These are phyloP conservation scores for Podiceps cristatus DNA, from an alignment of 2,113 vertebrate species.

Conservation along the genomic window DNA sequence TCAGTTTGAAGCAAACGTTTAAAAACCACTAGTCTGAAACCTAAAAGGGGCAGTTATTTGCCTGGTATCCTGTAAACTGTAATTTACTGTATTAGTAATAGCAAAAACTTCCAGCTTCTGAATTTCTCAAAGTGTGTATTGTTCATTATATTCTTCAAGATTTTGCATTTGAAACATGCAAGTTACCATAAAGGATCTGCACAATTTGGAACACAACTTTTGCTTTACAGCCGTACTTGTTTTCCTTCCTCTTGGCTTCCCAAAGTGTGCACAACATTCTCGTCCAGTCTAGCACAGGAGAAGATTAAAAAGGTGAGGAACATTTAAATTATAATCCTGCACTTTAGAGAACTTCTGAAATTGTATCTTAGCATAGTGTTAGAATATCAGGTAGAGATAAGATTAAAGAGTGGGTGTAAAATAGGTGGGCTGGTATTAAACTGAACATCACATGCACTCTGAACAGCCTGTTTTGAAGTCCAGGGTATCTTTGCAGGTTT, in stretches of 20 bases:
- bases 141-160: background rate
- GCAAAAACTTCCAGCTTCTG: constrained; percentile 19
- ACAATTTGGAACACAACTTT: background rate
- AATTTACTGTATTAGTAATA: constrained; percentile 59
- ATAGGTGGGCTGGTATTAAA: background rate
- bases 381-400: background rate
- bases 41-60: constrained; percentile 38
- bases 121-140: background rate
- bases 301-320: constrained; percentile 24
- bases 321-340: background rate
- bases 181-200: background rate
- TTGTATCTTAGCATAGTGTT: background rate
- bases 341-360: background rate
- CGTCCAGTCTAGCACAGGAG: background rate
- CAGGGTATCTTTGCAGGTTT: background rate
- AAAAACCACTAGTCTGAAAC: constrained; percentile 46
- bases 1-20: constrained; percentile 34
- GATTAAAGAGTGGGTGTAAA: constrained; percentile 28
- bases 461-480: background rate
- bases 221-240: background rate
- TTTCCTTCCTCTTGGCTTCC: background rate
- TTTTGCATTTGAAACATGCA: background rate
- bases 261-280: background rate
- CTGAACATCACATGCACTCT: background rate
- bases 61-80: background rate